Evolutionary conservation across 2,113 vertebrate genomes (phyloP).

Genomic region (Phrynosoma platyrhinos): DNA sequence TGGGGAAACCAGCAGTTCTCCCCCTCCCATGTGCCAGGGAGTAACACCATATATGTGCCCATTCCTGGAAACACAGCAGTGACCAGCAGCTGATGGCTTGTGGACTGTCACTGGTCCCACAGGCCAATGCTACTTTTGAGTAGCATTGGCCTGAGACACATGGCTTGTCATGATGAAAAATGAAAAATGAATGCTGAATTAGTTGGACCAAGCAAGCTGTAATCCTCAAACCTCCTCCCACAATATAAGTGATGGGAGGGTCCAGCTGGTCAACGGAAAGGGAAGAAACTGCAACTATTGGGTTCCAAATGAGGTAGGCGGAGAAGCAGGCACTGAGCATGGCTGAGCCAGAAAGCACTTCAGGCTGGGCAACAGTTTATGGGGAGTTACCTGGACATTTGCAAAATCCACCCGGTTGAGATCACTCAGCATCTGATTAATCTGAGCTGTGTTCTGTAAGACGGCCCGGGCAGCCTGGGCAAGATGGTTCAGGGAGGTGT

Average conservation of each 20-base stretch:
- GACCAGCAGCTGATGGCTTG: too few relatives aligned
- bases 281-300: too few relatives aligned
- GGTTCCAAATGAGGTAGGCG: background rate
- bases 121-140: too few relatives aligned
- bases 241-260: too few relatives aligned
- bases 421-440: constrained; percentile 93
- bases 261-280: background rate
- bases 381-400: constrained; percentile 83
- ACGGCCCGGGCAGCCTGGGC: constrained; percentile 90
- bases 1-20: too few relatives aligned
- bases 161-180: too few relatives aligned
- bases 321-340: too few relatives aligned
- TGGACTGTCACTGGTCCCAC: too few relatives aligned
- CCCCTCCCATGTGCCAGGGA: too few relatives aligned
- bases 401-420: constrained; percentile 93
- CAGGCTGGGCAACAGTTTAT: background rate
- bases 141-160: too few relatives aligned
- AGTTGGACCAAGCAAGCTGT: background rate
- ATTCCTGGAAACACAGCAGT: too few relatives aligned
- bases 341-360: background rate
- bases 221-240: background rate
- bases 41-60: too few relatives aligned
- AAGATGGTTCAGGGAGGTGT: constrained; percentile 91
- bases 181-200: background rate
- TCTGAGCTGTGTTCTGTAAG: constrained; percentile 91